Base-by-base conservation (phyloP, 1,140 invertebrate genomes). In the Nixonia krombeini region DNA sequence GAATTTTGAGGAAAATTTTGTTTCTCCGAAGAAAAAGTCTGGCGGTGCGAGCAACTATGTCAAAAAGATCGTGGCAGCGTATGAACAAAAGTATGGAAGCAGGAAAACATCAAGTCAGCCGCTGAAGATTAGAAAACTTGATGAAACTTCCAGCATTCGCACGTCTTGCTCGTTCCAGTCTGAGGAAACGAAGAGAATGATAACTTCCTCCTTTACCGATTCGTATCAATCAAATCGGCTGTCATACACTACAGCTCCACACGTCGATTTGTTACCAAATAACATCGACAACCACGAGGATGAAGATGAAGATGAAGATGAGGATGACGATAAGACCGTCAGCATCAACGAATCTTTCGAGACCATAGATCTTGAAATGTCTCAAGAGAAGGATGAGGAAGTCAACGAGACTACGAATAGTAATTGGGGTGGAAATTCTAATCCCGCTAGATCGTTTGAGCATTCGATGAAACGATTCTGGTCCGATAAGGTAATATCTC, bases 51-150 rank as follows among this genome's bases (percentile, higher is more conserved):
- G 47, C 4, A 68, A 51, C n/a, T 77, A 76, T n/a, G 78, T 80
- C 0, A 76, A 73, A 50, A 74, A 59, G 23, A 65, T 79, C 1
- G 69, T 80, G 0, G 69, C 72, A 1, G 69, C 70, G 1, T 73
- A 75, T 37, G 78, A 80, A 12, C 41, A 63, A 18, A 76, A 63
- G 8, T 73, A 57, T 35, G 64, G 46, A 65, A 37, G 5, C 1
- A 6, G 25, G 9, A 37, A 25, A 28, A 26, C 53, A 28, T 28
- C 3, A 38, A 31, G 12, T 5, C 44, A 31, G n/a, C 23, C 15
- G 8, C 13, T 8, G 3, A 21, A 28, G 4, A 26, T 9, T 26
- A 28, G 23, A n/a, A n/a, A n/a, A n/a, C n/a, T n/a, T n/a, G 21
- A 1, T 26, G 18, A 40, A 21, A 1, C 16, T 40, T n/a, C 15